Evolutionary conservation across 1,140 invertebrate species (phyloP), one percentile per base, ranked within the genome.

Genomic region (Marisa cornuarietis): DNA sequence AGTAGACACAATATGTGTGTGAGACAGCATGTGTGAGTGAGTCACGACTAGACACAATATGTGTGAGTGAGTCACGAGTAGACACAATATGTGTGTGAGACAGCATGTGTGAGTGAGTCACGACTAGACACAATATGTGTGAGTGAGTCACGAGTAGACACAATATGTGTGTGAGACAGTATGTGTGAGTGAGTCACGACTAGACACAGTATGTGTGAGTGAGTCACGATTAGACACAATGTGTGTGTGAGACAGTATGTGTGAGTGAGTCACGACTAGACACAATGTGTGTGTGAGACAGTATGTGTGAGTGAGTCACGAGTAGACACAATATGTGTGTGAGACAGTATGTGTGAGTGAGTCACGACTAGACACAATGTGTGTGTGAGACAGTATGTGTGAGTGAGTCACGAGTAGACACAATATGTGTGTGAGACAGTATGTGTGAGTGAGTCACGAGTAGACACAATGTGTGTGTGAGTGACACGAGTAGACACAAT

Each of bases 391-490:
- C 31, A 42, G 31, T 42, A 22, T 61, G 22, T 73, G 71, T 72
- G 31, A 51, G 71, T 72, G n/a, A n/a, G n/a, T n/a, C n/a, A n/a
- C n/a, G n/a, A n/a, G n/a, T n/a, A n/a, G n/a, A n/a, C n/a, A n/a
- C n/a, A n/a, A n/a, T n/a, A n/a, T n/a, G n/a, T n/a, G n/a, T n/a
- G 71, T 51, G 71, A 51, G 71, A 54, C 31, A 42, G 31, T 0
- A 22, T 61, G 22, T 73, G 71, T 72, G 0, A 54, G 71, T 72
- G 71, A n/a, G n/a, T 72, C n/a, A 31, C n/a, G n/a, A n/a, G n/a
- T n/a, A n/a, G n/a, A n/a, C n/a, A n/a, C n/a, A n/a, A n/a, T n/a
- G 71, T 72, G 71, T 72, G 52, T 61, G 62, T 76, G 10, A 51
- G 71, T 72, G n/a, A n/a, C n/a, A n/a, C n/a, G n/a, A n/a, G n/a